Percentiles rank a stretch among this genome's conserved stretches.
Evolutionary conservation across 2,888 invertebrate species (phyloP).

Genomic region (Penaeus monodon): DNA sequence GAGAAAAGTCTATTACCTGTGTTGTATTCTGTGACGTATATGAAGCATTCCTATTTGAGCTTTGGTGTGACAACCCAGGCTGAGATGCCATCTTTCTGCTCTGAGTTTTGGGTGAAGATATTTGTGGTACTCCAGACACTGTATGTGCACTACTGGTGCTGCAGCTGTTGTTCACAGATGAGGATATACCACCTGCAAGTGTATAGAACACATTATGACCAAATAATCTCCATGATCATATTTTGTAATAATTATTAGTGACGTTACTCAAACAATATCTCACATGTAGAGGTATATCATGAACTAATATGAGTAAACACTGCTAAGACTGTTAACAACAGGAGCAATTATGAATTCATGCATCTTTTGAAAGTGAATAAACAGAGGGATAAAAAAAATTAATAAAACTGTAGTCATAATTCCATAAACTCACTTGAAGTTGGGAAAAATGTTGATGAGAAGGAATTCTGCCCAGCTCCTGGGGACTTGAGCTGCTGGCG

Average conservation of each 20-base stretch:
- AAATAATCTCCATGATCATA: background rate
- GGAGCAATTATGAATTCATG: too few relatives aligned
- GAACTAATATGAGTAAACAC: background rate
- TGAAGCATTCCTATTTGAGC: conserved; percentile 53
- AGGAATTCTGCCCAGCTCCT: conserved; percentile 62
- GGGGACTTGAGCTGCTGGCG: conserved; percentile 65
- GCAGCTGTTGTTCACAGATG: conserved; percentile 53
- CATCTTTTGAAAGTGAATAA: background rate
- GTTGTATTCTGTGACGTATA: conserved; percentile 52
- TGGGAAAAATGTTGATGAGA: conserved; percentile 59
- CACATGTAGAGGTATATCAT: background rate
- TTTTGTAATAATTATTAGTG: background rate
- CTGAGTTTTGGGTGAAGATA: conserved; percentile 61
- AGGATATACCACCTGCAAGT: conserved; percentile 56
- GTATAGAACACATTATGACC: background rate
- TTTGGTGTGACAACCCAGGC: conserved; percentile 53
- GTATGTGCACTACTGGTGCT: conserved; percentile 47
- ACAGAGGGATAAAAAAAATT: too few relatives aligned
- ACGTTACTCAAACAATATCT: background rate
- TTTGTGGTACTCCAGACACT: conserved; percentile 49
- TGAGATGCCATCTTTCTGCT: conserved; percentile 56
- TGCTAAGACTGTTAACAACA: background rate
- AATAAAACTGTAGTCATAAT: too few relatives aligned
- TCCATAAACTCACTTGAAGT: conserved; percentile 45
- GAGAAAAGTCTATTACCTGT: conserved; percentile 31